Evolutionary conservation across 1,140 invertebrate species (phyloP), one percentile per base, ranked within the genome.

Genomic region (Meteorus sp.): DNA sequence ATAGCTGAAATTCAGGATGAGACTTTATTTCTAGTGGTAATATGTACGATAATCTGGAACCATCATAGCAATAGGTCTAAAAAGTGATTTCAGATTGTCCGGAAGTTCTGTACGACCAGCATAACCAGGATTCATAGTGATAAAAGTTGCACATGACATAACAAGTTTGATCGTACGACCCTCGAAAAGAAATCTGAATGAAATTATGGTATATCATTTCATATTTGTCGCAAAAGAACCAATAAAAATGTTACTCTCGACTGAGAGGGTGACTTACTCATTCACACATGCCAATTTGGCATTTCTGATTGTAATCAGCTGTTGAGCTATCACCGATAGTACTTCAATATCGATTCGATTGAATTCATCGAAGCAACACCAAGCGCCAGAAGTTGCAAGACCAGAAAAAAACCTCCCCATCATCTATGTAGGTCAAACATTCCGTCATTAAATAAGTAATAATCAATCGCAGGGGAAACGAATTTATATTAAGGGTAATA

Each of bases 351-450:
- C 89, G 60, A 92, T 92, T 9, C 89, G 84, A 73, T 92, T 91
- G 76, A 98, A 98, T 79, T 98, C 95, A 74, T 98, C 95, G 74
- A 99, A 97, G 77, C 95, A 98, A 0, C 94, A 94, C 95, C 95
- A 98, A 3, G 95, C 94, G 0, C 95, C 96, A 74, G 94, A 97
- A 0, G 94, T 95, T 0, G 94, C 94, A 37, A 98, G 78, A 51
- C 95, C 95, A 86, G 97, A 98, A 73, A 98, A 97, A 81, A 98
- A 97, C 79, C 98, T 98, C 62, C 95, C 95, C 9, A 98, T 47
- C 22, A 47, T 47, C 44, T 47, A 7, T 25, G 19, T 19, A 9
- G 15, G n/a, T 25, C 11, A 25, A 43, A 43, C 9, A 19, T 20
- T 43, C 8, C 15, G 11, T n/a, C 3, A 2, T 25, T n/a, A 47